phyloP scores from a whole-genome alignment of 2,797 vertebrate species.

The Schizopygopsis pylzovi region DNA sequence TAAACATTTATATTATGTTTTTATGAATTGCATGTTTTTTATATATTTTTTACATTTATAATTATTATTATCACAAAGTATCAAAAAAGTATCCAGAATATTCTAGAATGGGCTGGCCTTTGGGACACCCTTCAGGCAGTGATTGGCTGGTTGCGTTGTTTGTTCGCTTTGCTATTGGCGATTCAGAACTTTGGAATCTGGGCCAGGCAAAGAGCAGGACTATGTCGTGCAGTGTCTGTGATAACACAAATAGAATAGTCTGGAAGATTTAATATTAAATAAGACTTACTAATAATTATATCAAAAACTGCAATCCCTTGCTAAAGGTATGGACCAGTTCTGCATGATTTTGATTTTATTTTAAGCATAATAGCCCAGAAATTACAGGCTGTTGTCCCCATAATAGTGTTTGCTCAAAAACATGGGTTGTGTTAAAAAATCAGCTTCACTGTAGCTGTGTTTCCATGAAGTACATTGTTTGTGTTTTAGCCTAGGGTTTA shows the following conservation, averaged over 20 bases:
- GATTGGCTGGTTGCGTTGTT: slow-evolving; percentile 76
- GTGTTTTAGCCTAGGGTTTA: slow-evolving; percentile 1
- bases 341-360: neutral
- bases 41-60: neutral
- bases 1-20: neutral
- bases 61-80: neutral
- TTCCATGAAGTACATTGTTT: neutral
- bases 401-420: neutral
- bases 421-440: neutral
- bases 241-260: neutral
- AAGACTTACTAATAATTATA: neutral
- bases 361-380: neutral
- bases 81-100: slow-evolving; percentile 64
- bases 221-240: neutral
- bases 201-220: neutral
- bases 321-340: neutral
- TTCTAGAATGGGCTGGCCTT: slow-evolving; percentile 62
- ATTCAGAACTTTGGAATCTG: slow-evolving; percentile 13
- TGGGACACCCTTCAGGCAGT: slow-evolving; percentile 11
- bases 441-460: neutral
- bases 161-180: slow-evolving; percentile 74
- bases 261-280: neutral
- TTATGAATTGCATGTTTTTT: neutral
- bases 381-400: neutral
- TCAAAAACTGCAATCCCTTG: neutral